phyloP scores from a whole-genome alignment of 2,113 vertebrate species.

The Lanius collurio region DNA sequence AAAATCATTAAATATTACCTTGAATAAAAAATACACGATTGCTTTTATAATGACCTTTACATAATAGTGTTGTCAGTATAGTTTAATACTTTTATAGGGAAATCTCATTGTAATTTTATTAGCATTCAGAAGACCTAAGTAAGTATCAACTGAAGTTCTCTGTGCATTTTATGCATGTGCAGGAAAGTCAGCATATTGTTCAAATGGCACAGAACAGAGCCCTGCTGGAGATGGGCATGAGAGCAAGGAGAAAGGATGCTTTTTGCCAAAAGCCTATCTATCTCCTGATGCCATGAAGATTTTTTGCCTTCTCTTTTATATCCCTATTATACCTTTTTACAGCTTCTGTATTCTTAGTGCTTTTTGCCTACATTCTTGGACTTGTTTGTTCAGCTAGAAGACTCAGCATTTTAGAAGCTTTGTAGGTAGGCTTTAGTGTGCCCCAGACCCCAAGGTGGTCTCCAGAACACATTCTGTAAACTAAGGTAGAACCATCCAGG shows the following conservation, averaged over 20 bases:
- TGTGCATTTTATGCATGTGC: background rate
- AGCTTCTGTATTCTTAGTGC: no score
- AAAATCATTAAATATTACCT: background rate
- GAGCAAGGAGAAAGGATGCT: background rate
- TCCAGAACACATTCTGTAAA: no score
- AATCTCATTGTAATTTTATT: background rate
- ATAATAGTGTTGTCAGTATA: background rate
- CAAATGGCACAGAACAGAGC: background rate
- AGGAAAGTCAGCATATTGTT: background rate
- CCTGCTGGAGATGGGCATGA: rapidly evolving
- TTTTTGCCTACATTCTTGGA: no score
- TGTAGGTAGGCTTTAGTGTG: no score
- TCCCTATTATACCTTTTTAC: no score
- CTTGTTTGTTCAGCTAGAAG: no score
- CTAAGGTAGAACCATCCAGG: no score
- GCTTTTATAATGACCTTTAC: background rate
- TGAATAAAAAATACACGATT: background rate
- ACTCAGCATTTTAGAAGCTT: no score
- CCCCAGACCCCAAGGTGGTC: no score
- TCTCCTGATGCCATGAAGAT: no score
- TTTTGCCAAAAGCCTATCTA: background rate
- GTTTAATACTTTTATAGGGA: background rate
- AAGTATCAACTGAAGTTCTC: background rate
- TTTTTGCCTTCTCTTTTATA: no score
- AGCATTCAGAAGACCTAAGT: background rate